Percentiles rank a stretch among this genome's conserved stretches.
These are phyloP conservation scores for Gallinago paraguaiae DNA, from an alignment of 2,113 vertebrate species.

Conservation along the genomic window DNA sequence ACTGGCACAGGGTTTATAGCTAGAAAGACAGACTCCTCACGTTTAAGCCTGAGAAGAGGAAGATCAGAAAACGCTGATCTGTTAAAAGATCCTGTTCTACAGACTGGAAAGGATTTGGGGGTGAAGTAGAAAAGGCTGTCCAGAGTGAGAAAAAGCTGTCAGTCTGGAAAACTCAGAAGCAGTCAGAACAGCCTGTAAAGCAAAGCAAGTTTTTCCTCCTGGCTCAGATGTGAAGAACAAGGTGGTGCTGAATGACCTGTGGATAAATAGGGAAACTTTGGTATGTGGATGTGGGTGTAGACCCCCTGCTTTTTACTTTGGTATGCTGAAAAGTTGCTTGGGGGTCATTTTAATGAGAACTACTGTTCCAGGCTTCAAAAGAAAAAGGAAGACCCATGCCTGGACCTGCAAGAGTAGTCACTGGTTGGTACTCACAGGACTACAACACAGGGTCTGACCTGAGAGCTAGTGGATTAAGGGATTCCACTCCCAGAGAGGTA, in stretches of 20 bases:
- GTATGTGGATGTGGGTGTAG: neutral
- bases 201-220: neutral
- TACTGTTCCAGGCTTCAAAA: neutral
- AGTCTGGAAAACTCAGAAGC: neutral
- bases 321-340: conserved; percentile 44
- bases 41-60: neutral
- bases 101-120: neutral
- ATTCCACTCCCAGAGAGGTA: neutral
- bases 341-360: conserved; percentile 12
- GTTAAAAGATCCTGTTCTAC: neutral
- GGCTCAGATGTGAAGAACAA: neutral
- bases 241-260: neutral
- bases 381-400: neutral
- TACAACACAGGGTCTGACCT: neutral
- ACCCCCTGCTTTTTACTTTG: conserved; percentile 11
- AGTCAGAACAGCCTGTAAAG: neutral
- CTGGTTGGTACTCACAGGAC: neutral
- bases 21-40: neutral
- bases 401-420: neutral
- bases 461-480: neutral
- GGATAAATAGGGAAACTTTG: neutral
- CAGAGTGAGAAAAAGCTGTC: neutral
- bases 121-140: neutral
- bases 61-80: conserved; percentile 3
- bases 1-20: neutral